Conservation (phyloP, 2,888 invertebrate genomes). For the Calliopum simillimum region DNA sequence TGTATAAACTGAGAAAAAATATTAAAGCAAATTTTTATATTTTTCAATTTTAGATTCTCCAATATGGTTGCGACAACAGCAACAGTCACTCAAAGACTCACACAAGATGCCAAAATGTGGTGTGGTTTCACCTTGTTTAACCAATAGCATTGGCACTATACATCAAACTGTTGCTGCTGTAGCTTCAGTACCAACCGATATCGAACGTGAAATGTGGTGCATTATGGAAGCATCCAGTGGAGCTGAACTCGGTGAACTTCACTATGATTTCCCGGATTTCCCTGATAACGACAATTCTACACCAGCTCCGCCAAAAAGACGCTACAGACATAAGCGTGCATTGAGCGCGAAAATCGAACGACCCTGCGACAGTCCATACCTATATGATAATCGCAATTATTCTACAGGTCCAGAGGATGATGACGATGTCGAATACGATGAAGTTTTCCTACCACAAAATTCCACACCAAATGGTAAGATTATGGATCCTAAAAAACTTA, state of each 20-base stretch:
- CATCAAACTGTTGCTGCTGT: constrained; percentile 67
- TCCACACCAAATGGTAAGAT: constrained; percentile 20
- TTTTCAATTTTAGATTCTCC: constrained; percentile 70
- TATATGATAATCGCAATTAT: constrained; percentile 63
- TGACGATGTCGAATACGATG: constrained; percentile 57
- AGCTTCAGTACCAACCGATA: constrained; percentile 65
- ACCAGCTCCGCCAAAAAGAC: constrained; percentile 45
- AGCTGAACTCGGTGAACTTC: constrained; percentile 60
- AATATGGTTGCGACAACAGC: constrained; percentile 72
- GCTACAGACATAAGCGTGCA: constrained; percentile 39
- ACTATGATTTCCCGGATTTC: constrained; percentile 54
- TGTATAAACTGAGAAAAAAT: not conserved
- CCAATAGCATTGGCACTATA: constrained; percentile 61
- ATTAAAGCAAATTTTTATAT: not conserved
- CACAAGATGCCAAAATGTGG: constrained; percentile 56
- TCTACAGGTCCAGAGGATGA: constrained; percentile 57
- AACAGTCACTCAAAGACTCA: constrained; percentile 55
- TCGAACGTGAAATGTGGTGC: constrained; percentile 69
- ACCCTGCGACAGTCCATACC: constrained; percentile 54
- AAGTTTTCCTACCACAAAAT: constrained; percentile 58
- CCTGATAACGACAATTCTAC: constrained; percentile 46
- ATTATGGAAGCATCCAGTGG: constrained; percentile 69
- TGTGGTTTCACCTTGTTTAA: constrained; percentile 57
- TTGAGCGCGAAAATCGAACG: not conserved
- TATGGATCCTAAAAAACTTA: constrained; percentile 52